Evolutionary conservation across 1,140 invertebrate genomes (phyloP).

Genomic region (Mactra quadrangularis): DNA sequence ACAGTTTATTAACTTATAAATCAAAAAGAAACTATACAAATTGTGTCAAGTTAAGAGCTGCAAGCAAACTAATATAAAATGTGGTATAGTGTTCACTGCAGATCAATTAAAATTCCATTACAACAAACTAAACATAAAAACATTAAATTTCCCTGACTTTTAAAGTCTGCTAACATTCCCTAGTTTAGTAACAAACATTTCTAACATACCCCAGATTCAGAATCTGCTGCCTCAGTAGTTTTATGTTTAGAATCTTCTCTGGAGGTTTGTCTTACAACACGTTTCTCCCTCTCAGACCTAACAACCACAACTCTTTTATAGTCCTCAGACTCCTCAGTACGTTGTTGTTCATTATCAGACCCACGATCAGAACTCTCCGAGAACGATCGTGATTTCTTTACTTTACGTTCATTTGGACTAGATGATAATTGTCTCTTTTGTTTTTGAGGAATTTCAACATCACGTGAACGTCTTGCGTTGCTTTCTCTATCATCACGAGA

Average conservation of each 20-base stretch:
- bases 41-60: no score
- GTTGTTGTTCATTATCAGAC: background rate
- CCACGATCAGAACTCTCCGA: conserved; percentile 19
- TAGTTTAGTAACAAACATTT: no score
- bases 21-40: no score
- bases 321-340: conserved; percentile 9
- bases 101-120: no score
- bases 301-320: conserved; percentile 36
- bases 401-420: conserved; percentile 32
- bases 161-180: no score
- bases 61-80: no score
- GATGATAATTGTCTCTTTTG: conserved; percentile 7
- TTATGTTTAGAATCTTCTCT: background rate
- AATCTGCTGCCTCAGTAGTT: conserved; percentile 17
- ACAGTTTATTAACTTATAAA: no score
- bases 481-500: background rate
- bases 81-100: no score
- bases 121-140: no score
- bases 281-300: conserved; percentile 8
- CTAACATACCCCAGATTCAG: conserved; percentile 27
- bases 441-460: conserved; percentile 15
- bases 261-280: background rate
- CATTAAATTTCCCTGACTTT: no score
- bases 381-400: conserved; percentile 36
- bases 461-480: conserved; percentile 13